These are phyloP conservation scores for Riptortus pedestris DNA, from an alignment of 1,140 invertebrate species.

Conservation along the genomic window DNA sequence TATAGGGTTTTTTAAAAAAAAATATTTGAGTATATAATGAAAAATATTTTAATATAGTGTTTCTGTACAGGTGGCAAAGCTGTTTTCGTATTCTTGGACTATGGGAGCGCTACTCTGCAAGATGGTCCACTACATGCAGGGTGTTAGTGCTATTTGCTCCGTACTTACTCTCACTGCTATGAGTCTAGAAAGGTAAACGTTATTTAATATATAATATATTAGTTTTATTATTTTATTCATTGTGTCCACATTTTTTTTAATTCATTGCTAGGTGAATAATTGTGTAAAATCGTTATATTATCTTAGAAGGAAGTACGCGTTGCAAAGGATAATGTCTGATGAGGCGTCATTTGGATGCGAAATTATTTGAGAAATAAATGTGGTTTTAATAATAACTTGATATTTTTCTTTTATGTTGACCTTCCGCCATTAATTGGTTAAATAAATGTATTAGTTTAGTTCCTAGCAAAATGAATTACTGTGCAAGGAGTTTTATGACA, in stretches of 20 bases:
- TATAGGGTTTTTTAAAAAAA: too few relatives aligned
- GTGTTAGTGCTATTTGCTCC: conserved; percentile 62
- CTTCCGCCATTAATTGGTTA: too few relatives aligned
- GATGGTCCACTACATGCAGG: conserved; percentile 63
- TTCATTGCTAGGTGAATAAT: background rate
- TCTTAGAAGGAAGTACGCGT: too few relatives aligned
- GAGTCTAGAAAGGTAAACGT: conserved; percentile 58
- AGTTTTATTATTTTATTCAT: background rate
- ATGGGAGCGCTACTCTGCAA: conserved; percentile 63
- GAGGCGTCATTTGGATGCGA: too few relatives aligned
- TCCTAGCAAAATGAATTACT: too few relatives aligned
- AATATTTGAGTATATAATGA: too few relatives aligned
- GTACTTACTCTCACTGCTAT: conserved; percentile 67
- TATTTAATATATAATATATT: background rate
- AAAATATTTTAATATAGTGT: conserved; percentile 22
- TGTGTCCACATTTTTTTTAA: background rate
- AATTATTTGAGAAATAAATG: too few relatives aligned
- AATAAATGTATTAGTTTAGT: too few relatives aligned
- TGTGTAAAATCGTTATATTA: background rate
- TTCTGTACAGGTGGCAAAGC: conserved; percentile 52
- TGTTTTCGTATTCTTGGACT: conserved; percentile 64
- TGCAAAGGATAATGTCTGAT: too few relatives aligned
- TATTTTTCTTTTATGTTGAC: too few relatives aligned
- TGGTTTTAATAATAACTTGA: too few relatives aligned
- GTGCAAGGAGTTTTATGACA: too few relatives aligned